Percentiles rank a stretch among this genome's conserved stretches.
Conservation (phyloP, 1,140 invertebrate species). For the Monomorium pharaonis region DNA sequence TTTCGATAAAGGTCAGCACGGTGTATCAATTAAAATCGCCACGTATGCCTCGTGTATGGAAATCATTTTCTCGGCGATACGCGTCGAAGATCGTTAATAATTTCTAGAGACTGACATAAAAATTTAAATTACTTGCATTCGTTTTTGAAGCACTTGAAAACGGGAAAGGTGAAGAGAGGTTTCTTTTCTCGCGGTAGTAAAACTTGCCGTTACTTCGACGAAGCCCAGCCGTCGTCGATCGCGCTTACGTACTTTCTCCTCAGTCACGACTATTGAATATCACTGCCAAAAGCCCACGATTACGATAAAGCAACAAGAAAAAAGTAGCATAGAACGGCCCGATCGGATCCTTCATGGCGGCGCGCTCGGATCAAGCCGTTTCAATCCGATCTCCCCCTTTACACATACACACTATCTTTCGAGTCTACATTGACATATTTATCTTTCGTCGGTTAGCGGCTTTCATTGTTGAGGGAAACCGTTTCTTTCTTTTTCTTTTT, state of each 20-base stretch:
- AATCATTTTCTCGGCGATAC: neutral
- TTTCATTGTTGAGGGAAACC: conserved; percentile 41
- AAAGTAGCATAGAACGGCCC: conserved; percentile 34
- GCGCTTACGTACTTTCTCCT: conserved; percentile 75
- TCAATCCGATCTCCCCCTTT: conserved; percentile 21
- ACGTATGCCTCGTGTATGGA: neutral
- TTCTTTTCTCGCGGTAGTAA: conserved; percentile 24
- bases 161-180: neutral
- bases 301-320: conserved; percentile 51
- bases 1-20: neutral
- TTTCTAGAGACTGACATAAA: neutral
- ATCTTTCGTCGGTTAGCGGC: conserved; percentile 55
- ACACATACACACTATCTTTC: conserved; percentile 26
- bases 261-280: conserved; percentile 83
- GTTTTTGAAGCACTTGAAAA: neutral
- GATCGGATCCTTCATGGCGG: neutral
- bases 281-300: conserved; percentile 84
- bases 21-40: neutral
- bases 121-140: neutral
- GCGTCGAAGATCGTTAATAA: neutral
- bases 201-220: conserved; percentile 4
- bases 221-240: neutral
- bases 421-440: conserved; percentile 55
- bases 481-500: conserved; percentile 44
- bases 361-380: neutral